Evolutionary conservation across 2,113 vertebrate species (phyloP).

Genomic region (Oxyruncus cristatus): DNA sequence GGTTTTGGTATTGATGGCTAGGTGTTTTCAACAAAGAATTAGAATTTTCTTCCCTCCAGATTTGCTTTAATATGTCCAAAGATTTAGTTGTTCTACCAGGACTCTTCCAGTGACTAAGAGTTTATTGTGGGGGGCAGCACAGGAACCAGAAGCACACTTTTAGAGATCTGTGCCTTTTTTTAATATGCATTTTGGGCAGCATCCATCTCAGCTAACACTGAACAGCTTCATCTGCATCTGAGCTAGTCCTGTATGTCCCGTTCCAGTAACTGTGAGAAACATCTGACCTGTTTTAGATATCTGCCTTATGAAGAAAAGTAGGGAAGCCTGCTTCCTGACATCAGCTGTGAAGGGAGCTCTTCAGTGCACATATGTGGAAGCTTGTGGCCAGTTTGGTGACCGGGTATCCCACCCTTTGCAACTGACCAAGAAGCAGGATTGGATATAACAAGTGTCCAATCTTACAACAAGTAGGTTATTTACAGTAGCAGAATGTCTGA

Average conservation of each 20-base stretch:
- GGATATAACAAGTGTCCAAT: neutral
- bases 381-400: neutral
- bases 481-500: neutral
- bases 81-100: neutral
- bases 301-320: neutral
- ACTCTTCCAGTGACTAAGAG: neutral
- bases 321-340: neutral
- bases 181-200: neutral
- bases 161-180: neutral
- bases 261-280: neutral
- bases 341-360: neutral
- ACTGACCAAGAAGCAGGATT: neutral
- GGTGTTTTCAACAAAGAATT: neutral
- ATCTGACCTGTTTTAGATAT: neutral
- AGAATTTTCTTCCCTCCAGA: neutral
- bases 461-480: neutral
- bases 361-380: accelerated
- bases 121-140: neutral
- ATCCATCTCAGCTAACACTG: neutral
- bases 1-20: neutral
- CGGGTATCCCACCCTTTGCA: neutral
- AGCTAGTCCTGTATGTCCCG: neutral
- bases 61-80: neutral
- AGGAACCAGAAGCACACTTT: neutral
- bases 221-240: neutral